Base-by-base conservation (phyloP, 2,888 invertebrate genomes). In the Lydus trimaculatus region DNA sequence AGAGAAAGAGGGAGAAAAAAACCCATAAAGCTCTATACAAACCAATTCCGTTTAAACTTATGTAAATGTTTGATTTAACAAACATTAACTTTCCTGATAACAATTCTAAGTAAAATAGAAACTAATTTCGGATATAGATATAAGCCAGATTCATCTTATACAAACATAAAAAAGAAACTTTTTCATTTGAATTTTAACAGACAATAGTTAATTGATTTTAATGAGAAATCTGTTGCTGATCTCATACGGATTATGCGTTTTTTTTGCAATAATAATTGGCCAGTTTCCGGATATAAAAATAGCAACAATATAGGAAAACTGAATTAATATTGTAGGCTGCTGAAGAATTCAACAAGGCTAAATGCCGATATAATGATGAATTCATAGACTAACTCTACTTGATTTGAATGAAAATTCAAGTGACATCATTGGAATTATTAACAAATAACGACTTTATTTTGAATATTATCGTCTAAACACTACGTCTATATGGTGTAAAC, bases 1-100 rank as follows among this genome's bases (percentile, higher is more conserved):
- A n/a, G n/a, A n/a, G n/a, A n/a, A n/a, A n/a, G n/a, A n/a, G n/a
- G n/a, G n/a, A n/a, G n/a, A n/a, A n/a, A n/a, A 36, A 36, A 36
- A 36, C 33, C 43, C n/a, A 43, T 7, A 17, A 7, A 17, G 6
- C n/a, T 5, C n/a, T 7, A 5, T n/a, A 43, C 43, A 43, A 48
- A 48, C 48, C 48, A 48, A 48, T 48, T 48, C 2, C 48, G 17
- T 43, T 43, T 3, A 23, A 48, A 48, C 31, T 60, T 60, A 60
- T 60, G 60, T 60, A 60, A 60, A 60, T 60, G 31, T 60, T 60
- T 60, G 36, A 60, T 60, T 31, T 48, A 48, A 48, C 48, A 20
- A 59, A 59, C 28, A 60, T 31, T 60, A 48, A 48, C n/a, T 60
- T 60, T 60, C 6, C 33, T 33, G 60, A 60, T 60, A 60, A 60